A percentile compares a stretch with the other conserved stretches of the same genome.
These are phyloP conservation scores for Phacellophora camtschatica DNA, from an alignment of 30 jellyfish, hydroid and myxozoan species.

Conservation along the genomic window DNA sequence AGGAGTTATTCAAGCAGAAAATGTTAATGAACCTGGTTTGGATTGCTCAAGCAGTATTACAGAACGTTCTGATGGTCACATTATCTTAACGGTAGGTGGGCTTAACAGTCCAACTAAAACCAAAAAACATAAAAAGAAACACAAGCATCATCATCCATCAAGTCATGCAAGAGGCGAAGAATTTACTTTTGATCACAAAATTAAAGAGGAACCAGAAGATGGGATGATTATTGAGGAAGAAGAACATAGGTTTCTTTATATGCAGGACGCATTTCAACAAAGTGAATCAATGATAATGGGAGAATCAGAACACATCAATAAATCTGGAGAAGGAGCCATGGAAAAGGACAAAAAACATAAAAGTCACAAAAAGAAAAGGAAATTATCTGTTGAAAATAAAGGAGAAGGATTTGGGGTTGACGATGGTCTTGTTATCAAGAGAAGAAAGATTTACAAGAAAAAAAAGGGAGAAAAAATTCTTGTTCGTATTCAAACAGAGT, in stretches of 20 bases:
- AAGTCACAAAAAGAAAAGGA: slow-evolving; percentile 49
- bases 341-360: slow-evolving; percentile 5
- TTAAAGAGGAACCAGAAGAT: not conserved
- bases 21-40: not conserved
- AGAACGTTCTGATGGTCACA: slow-evolving; percentile 68
- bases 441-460: slow-evolving; percentile 79
- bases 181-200: not conserved
- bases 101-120: slow-evolving; percentile 34
- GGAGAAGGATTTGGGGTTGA: not conserved
- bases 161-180: not conserved
- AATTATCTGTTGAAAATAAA: not conserved
- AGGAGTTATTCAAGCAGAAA: not conserved
- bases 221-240: not conserved
- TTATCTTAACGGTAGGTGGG: slow-evolving; percentile 54
- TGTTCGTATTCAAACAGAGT: slow-evolving; percentile 74
- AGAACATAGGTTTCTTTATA: not conserved
- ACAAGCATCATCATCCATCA: slow-evolving; percentile 40
- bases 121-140: slow-evolving; percentile 50
- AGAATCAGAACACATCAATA: not conserved
- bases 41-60: slow-evolving; percentile 34
- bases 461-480: slow-evolving; percentile 72
- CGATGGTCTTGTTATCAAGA: slow-evolving; percentile 42
- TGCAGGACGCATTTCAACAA: not conserved
- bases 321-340: not conserved
- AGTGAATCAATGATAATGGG: not conserved